These are phyloP conservation scores for Mylabris phalerata DNA, from an alignment of 1,140 invertebrate species.

Conservation along the genomic window DNA sequence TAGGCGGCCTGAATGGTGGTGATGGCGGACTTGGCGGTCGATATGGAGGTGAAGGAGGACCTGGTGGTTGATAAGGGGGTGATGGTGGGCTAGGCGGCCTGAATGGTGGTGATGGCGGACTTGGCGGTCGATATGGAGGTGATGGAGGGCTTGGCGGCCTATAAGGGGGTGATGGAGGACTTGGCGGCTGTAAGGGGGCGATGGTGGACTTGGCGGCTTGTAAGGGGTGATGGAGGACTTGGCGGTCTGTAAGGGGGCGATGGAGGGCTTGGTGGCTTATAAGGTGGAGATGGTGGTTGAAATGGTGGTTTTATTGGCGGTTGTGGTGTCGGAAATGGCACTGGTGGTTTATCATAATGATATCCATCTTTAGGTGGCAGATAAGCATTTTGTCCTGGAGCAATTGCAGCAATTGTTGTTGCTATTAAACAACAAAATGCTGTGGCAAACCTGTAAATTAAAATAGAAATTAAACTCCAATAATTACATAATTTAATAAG, in stretches of 20 bases:
- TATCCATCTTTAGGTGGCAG: slow-evolving; percentile 52
- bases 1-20: slow-evolving; percentile 22
- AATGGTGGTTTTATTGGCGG: slow-evolving; percentile 29
- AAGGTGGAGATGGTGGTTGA: slow-evolving; percentile 22
- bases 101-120: slow-evolving; percentile 27
- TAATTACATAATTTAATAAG: background rate
- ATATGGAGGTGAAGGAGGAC: no score
- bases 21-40: background rate
- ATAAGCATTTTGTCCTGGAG: slow-evolving; percentile 53
- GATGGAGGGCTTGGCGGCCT: slow-evolving; percentile 22
- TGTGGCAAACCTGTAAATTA: slow-evolving; percentile 36
- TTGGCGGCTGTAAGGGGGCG: slow-evolving; percentile 18
- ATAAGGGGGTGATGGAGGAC: slow-evolving; percentile 23
- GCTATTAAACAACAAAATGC: slow-evolving; percentile 42
- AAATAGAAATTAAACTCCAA: slow-evolving; percentile 12
- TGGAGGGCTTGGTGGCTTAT: slow-evolving; percentile 19
- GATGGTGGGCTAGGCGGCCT: slow-evolving; percentile 17
- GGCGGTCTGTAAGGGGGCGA: slow-evolving; percentile 24
- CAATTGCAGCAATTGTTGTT: slow-evolving; percentile 37
- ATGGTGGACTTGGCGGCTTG: slow-evolving; percentile 22
- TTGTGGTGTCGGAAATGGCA: slow-evolving; percentile 47
- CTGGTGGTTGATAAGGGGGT: no score
- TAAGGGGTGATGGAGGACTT: slow-evolving; percentile 27
- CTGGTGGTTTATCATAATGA: slow-evolving; percentile 50
- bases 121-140: slow-evolving; percentile 23